Percentiles rank a stretch among this genome's conserved stretches.
Conservation (phyloP, 1,140 invertebrate genomes). For the Sitodiplosis mosellana region DNA sequence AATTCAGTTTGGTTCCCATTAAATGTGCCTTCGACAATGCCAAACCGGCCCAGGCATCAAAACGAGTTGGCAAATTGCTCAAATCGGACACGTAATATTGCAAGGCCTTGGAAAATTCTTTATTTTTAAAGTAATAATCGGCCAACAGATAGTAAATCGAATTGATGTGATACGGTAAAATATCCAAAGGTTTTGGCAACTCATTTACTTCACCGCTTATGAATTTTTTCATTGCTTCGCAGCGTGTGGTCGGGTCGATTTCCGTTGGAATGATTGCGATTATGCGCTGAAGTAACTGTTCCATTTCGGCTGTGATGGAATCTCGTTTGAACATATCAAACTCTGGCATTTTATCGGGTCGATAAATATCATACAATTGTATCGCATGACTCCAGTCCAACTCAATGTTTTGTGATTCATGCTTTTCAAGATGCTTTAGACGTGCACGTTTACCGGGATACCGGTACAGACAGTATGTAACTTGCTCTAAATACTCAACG, state of each 20-base stretch:
- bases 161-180: constrained; percentile 34
- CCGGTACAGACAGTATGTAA: constrained; percentile 73
- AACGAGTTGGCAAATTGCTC: constrained; percentile 50
- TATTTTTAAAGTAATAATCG: constrained; percentile 81
- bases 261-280: constrained; percentile 48
- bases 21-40: constrained; percentile 62
- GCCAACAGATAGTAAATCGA: constrained; percentile 77
- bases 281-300: constrained; percentile 58
- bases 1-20: constrained; percentile 67
- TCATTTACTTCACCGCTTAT: constrained; percentile 38
- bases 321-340: constrained; percentile 44
- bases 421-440: constrained; percentile 55
- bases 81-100: constrained; percentile 72
- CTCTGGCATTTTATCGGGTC: constrained; percentile 57
- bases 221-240: constrained; percentile 40
- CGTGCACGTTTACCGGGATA: constrained; percentile 65
- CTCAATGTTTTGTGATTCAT: constrained; percentile 48
- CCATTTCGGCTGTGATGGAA: constrained; percentile 56
- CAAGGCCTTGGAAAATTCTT: constrained; percentile 55
- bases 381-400: constrained; percentile 62
- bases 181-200: constrained; percentile 28
- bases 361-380: constrained; percentile 68
- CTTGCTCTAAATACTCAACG: constrained; percentile 54
- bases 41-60: constrained; percentile 85
- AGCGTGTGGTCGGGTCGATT: constrained; percentile 36